phyloP scores from a whole-genome alignment of 2,797 vertebrate genomes.

The Rhynchonycteris naso region DNA sequence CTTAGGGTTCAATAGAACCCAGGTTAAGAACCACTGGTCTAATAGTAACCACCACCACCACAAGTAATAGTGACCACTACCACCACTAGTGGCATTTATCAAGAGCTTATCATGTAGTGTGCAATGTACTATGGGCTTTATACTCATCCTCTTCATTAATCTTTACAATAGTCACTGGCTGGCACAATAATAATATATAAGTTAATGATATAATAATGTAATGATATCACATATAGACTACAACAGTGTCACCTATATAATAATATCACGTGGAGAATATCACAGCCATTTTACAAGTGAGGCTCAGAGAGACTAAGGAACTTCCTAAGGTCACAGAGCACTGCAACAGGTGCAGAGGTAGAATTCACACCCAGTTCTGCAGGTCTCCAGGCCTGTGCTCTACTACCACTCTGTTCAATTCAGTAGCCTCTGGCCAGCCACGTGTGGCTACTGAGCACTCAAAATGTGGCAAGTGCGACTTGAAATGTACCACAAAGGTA shows the following conservation, averaged over 20 bases:
- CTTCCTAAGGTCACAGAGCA: neutral
- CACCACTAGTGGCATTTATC: fast-evolving
- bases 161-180: neutral
- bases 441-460: neutral
- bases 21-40: no score
- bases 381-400: neutral
- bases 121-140: fast-evolving
- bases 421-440: neutral
- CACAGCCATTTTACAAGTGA: neutral
- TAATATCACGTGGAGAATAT: neutral
- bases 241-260: neutral
- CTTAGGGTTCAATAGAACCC: no score
- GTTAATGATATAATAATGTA: neutral
- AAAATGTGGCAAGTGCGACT: neutral
- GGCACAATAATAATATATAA: neutral
- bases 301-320: neutral
- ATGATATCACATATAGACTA: neutral
- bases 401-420: fast-evolving
- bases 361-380: neutral
- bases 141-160: neutral
- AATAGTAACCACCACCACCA: no score
- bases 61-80: fast-evolving
- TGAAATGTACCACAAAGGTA: neutral
- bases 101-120: fast-evolving
- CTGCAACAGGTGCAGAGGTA: neutral